Evolutionary conservation across 2,797 vertebrate species (phyloP).

Genomic region (Sebastes reedi): DNA sequence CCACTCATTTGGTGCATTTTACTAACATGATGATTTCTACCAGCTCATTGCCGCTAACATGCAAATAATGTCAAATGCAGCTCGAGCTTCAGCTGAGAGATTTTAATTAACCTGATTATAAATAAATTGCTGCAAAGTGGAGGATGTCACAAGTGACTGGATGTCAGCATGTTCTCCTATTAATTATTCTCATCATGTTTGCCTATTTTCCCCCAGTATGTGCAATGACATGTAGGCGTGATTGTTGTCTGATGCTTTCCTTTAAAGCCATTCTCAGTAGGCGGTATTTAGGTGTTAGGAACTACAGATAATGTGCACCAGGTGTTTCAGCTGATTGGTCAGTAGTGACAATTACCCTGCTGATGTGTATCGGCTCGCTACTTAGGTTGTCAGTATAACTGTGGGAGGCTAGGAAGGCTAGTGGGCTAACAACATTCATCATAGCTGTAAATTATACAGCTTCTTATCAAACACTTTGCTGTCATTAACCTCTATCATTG

Average conservation of each 20-base stretch:
- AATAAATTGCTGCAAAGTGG: constrained; percentile 28
- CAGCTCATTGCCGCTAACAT: neutral
- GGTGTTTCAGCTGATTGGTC: neutral
- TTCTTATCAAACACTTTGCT: neutral
- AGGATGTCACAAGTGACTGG: constrained; percentile 14
- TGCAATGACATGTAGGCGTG: neutral
- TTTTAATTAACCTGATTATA: constrained; percentile 43
- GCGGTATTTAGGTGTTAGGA: neutral
- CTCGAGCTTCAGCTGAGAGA: constrained; percentile 4
- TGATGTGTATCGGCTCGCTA: neutral
- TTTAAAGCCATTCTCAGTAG: neutral
- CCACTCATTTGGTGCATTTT: neutral
- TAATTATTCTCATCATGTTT: constrained; percentile 24
- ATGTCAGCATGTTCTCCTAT: constrained; percentile 16
- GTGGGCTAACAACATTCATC: neutral
- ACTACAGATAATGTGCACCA: neutral
- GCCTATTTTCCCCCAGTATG: neutral
- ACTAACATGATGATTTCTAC: neutral
- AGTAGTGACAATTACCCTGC: neutral
- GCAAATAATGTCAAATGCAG: neutral
- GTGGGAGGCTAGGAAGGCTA: neutral
- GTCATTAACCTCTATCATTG: neutral
- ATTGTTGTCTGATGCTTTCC: neutral
- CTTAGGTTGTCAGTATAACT: neutral
- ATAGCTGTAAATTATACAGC: neutral